Evolutionary conservation across 2,113 vertebrate species (phyloP).

Genomic region (Sinocyclocheilus anshuiensis): DNA sequence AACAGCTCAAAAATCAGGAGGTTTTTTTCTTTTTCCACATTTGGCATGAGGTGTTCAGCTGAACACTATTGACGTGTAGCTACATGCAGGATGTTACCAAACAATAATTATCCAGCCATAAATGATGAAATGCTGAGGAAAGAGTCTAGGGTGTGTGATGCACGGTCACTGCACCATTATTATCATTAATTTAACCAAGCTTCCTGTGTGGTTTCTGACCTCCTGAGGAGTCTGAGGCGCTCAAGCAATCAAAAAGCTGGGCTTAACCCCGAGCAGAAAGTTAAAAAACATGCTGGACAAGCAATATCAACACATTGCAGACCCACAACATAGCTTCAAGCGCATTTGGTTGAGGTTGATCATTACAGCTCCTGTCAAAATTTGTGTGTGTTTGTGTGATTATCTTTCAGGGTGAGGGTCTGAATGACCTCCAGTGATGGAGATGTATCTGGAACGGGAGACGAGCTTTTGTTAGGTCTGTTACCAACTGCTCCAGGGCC

Average conservation of each 20-base stretch:
- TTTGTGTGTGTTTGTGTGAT: not conserved
- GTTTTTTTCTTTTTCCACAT: not conserved
- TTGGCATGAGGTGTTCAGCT: not conserved
- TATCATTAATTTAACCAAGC: conserved; percentile 5
- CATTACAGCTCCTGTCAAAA: conserved; percentile 3
- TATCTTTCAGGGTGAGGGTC: not conserved
- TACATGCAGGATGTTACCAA: not conserved
- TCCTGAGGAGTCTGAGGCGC: not conserved
- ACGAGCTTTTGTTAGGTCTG: not conserved
- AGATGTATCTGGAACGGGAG: conserved; percentile 13
- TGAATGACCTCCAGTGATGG: conserved; percentile 33
- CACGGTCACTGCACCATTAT: not conserved
- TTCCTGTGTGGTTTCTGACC: not conserved
- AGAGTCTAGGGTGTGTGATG: not conserved
- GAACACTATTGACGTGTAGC: not conserved
- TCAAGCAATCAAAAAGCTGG: not conserved
- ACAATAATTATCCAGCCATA: not conserved
- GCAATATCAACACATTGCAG: not conserved
- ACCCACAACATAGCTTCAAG: conserved; percentile 1
- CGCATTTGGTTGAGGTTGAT: not conserved
- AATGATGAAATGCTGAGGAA: not conserved
- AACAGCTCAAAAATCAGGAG: not conserved
- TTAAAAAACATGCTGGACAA: conserved; percentile 9
- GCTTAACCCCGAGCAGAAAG: not conserved
- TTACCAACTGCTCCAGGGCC: conserved; percentile 32